phyloP scores from a whole-genome alignment of 2,797 vertebrate genomes.

The Chelon auratus region DNA sequence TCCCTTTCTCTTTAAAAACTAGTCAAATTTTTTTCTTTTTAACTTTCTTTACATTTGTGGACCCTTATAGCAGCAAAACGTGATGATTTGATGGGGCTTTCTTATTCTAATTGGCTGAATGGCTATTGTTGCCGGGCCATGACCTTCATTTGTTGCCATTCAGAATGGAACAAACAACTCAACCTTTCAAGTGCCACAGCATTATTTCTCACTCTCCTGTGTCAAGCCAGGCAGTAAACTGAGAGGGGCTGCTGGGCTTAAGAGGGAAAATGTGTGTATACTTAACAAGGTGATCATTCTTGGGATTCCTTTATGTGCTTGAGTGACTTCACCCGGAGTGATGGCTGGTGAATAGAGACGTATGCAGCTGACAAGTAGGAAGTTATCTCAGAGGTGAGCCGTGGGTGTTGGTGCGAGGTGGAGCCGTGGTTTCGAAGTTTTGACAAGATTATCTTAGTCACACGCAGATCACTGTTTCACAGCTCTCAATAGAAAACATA shows the following conservation, averaged over 20 bases:
- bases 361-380: conserved; percentile 18
- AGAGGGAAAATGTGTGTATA: conserved; percentile 47
- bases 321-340: conserved; percentile 55
- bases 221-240: conserved; percentile 65
- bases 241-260: conserved; percentile 43
- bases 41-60: conserved; percentile 25
- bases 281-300: conserved; percentile 79
- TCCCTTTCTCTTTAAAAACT: background rate
- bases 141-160: conserved; percentile 74
- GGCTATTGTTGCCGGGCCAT: conserved; percentile 64
- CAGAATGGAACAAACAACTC: conserved; percentile 74
- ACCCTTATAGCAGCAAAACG: conserved; percentile 42
- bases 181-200: conserved; percentile 65
- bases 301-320: conserved; percentile 77
- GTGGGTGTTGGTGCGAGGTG: conserved; percentile 8
- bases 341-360: conserved; percentile 41
- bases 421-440: background rate
- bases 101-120: conserved; percentile 32
- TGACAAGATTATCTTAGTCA: conserved; percentile 5
- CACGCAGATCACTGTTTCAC: conserved; percentile 30
- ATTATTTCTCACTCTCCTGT: conserved; percentile 56
- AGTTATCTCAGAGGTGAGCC: conserved; percentile 2
- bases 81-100: conserved; percentile 41
- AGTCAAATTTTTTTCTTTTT: background rate
- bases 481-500: conserved; percentile 13